phyloP scores from a whole-genome alignment of 2,888 invertebrate genomes.

The Aethes cnicana region DNA sequence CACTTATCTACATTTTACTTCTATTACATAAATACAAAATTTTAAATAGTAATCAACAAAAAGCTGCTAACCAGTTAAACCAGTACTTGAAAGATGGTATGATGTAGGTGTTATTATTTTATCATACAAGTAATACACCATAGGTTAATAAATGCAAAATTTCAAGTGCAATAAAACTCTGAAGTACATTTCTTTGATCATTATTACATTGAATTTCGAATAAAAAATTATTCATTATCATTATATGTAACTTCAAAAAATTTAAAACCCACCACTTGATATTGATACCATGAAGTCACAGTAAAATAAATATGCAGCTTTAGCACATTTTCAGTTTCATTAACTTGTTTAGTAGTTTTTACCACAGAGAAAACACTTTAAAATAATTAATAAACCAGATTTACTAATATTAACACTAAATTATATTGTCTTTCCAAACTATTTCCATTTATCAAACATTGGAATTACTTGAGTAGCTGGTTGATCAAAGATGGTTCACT shows the following conservation, averaged over 20 bases:
- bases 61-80: slow-evolving; percentile 81
- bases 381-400: slow-evolving; percentile 80
- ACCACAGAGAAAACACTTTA: slow-evolving; percentile 76
- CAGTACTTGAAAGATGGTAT: slow-evolving; percentile 77
- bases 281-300: slow-evolving; percentile 58
- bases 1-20: slow-evolving; percentile 82
- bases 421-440: slow-evolving; percentile 82
- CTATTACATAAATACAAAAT: slow-evolving; percentile 84
- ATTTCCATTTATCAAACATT: slow-evolving; percentile 66
- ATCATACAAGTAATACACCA: slow-evolving; percentile 83
- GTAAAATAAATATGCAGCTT: slow-evolving; percentile 38
- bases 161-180: slow-evolving; percentile 80
- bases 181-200: slow-evolving; percentile 60
- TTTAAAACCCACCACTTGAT: slow-evolving; percentile 59
- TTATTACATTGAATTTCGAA: slow-evolving; percentile 65
- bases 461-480: slow-evolving; percentile 62
- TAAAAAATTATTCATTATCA: slow-evolving; percentile 63
- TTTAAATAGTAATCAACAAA: slow-evolving; percentile 79
- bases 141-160: slow-evolving; percentile 83
- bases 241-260: slow-evolving; percentile 57
- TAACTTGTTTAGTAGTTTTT: slow-evolving; percentile 66
- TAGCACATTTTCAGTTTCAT: slow-evolving; percentile 65
- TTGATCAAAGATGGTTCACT: slow-evolving; percentile 63
- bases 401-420: slow-evolving; percentile 81
- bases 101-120: slow-evolving; percentile 77